Base-by-base conservation (phyloP, 2,888 invertebrate genomes). In the Erebia aethiops region DNA sequence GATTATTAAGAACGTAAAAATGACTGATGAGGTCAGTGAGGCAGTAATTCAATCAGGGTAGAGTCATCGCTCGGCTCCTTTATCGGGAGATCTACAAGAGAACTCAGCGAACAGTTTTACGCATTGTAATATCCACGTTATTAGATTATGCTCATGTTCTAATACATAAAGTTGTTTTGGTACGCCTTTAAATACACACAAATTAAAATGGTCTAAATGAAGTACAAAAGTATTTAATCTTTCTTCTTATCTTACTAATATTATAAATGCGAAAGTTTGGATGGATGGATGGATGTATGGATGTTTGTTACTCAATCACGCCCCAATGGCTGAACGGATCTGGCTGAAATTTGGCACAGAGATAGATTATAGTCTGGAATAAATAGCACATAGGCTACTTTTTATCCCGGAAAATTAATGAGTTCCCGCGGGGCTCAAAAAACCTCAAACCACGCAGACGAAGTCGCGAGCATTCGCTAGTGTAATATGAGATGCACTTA, bases 11-110 rank as follows among this genome's bases (percentile, higher is more conserved):
- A 77, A 77, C 74, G 79, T 79, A 78, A 80, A 84, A 84, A 84
- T 83, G 80, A 84, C 78, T 77, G 85, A 85, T 86, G 85, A 86
- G 82, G 84, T 87, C 86, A 87, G 78, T 79, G 78, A 85, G 84
- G 84, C 83, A 86, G 77, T 84, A 86, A 84, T 82, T 85, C 83
- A 86, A 85, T 84, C 78, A 77, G 81, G 79, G 75, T 76, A 76
- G 79, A 79, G 80, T 79, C 80, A 83, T 81, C 79, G 73, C 74
- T 74, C 76, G 75, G 74, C 67, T 76, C 52, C 69, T 71, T 57
- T 67, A 74, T 71, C 69, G 61, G 64, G 41, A 64, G 64, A 70
- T 74, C 71, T 49, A 54, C 52, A 18, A 71, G 46, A 66, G 49
- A 51, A 64, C 58, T 69, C 54, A 18, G 43, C 41, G 41, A 41